Evolutionary conservation across 2,113 vertebrate species (phyloP).

Genomic region (Macrotus californicus): DNA sequence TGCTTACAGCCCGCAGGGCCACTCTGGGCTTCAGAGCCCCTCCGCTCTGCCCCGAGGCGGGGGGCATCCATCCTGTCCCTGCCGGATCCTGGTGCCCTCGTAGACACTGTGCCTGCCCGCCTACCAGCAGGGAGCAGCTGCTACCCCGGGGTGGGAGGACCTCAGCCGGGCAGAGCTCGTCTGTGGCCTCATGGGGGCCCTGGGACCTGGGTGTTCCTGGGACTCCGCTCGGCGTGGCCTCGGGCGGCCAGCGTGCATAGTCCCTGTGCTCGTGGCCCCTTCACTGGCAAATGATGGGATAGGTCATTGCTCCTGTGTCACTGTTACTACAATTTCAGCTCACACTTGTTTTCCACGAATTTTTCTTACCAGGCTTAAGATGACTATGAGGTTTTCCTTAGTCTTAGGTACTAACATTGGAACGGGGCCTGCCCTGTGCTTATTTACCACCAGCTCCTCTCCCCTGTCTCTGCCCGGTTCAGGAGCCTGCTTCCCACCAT

Average conservation of each 20-base stretch:
- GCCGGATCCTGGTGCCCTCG: not conserved
- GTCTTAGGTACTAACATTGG: not conserved
- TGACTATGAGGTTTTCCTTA: not conserved
- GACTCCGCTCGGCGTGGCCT: fast-evolving
- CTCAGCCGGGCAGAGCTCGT: too few species aligned
- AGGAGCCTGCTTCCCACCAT: not conserved
- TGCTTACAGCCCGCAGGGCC: fast-evolving
- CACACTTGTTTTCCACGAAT: not conserved
- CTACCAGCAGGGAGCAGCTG: too few species aligned
- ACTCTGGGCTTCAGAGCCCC: not conserved
- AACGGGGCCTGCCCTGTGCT: fast-evolving
- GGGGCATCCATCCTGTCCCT: not conserved
- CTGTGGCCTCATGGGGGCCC: not conserved
- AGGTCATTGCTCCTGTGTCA: fast-evolving
- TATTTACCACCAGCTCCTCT: not conserved
- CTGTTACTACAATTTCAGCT: not conserved
- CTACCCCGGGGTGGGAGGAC: not conserved
- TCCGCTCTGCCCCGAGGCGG: fast-evolving
- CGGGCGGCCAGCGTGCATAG: fast-evolving
- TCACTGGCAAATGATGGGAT: not conserved
- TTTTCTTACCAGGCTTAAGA: not conserved
- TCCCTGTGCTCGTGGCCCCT: not conserved
- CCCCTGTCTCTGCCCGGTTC: not conserved
- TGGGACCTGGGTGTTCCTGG: not conserved
- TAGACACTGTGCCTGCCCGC: not conserved